Evolutionary conservation across 2,113 vertebrate species (phyloP).

Genomic region (Tychaedon coryphoeus): DNA sequence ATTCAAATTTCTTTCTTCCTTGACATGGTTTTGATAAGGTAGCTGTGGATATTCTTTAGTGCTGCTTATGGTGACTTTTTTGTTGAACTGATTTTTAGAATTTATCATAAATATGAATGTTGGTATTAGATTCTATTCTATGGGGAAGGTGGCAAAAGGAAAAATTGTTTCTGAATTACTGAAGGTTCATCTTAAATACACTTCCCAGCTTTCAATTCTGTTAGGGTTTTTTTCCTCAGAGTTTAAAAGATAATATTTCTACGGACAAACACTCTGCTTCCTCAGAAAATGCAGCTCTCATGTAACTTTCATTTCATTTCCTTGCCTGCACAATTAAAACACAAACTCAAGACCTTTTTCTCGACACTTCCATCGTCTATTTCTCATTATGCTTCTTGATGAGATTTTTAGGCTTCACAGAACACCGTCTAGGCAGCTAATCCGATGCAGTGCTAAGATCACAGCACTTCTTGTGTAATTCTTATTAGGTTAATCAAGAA

Average conservation of each 20-base stretch:
- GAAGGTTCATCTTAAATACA: not conserved
- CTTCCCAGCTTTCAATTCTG: not conserved
- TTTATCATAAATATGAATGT: not conserved
- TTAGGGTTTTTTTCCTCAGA: not conserved
- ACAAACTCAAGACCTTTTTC: slow-evolving; percentile 7
- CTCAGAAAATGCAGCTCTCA: not conserved
- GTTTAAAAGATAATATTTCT: not conserved
- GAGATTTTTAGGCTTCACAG: slow-evolving; percentile 50
- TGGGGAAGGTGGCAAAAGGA: not conserved
- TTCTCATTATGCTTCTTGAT: slow-evolving; percentile 56
- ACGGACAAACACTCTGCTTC: not conserved
- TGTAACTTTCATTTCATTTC: slow-evolving; percentile 30
- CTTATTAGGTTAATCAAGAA: slow-evolving; percentile 68
- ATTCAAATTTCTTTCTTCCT: not conserved
- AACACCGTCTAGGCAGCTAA: slow-evolving; percentile 37
- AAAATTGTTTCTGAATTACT: not conserved
- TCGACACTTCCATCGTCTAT: not conserved
- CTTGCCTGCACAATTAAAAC: slow-evolving; percentile 44
- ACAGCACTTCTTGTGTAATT: slow-evolving; percentile 49
- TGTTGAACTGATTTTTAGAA: not conserved
- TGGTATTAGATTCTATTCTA: not conserved
- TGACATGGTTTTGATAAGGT: not conserved
- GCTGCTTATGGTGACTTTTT: not conserved
- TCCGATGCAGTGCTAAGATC: slow-evolving; percentile 57
- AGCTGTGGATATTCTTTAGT: not conserved